Evolutionary conservation across 2,113 vertebrate genomes (phyloP).

Genomic region (Cochlearius cochlearius): DNA sequence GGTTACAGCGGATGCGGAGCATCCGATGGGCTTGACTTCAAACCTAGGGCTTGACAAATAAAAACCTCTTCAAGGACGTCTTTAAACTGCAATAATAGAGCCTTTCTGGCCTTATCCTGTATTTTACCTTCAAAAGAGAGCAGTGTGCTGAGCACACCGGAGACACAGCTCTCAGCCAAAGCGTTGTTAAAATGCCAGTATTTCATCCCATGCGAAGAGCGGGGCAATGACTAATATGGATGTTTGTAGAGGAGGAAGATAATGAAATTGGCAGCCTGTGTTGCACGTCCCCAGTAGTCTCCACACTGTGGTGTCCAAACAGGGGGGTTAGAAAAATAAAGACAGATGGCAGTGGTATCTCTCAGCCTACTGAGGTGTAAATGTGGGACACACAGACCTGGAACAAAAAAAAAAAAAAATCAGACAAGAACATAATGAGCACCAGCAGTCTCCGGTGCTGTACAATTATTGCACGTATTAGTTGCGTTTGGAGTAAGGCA

Average conservation of each 20-base stretch:
- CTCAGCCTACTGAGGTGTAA: constrained; percentile 47
- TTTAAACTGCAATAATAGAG: not conserved
- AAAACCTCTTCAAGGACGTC: not conserved
- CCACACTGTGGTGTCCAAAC: constrained; percentile 16
- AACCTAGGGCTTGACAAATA: not conserved
- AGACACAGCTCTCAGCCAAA: not conserved
- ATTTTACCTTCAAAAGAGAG: not conserved
- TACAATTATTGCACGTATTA: not conserved
- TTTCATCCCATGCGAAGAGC: not conserved
- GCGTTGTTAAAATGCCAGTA: not conserved
- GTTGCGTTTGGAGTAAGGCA: not conserved
- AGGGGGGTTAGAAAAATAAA: constrained; percentile 69
- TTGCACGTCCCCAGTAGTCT: not conserved
- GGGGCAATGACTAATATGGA: not conserved
- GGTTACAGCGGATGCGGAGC: not conserved
- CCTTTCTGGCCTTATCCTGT: not conserved
- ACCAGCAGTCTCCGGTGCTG: not conserved
- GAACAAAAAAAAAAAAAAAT: not conserved
- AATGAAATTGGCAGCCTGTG: constrained; percentile 48
- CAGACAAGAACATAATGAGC: not conserved
- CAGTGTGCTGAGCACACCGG: not conserved
- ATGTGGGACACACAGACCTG: constrained; percentile 10
- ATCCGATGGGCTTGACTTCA: not conserved
- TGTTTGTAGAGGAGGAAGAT: constrained; percentile 24
- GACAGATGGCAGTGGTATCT: constrained; percentile 65